These are phyloP conservation scores for Rhynchonycteris naso DNA, from an alignment of 2,797 vertebrate genomes.

Conservation along the genomic window DNA sequence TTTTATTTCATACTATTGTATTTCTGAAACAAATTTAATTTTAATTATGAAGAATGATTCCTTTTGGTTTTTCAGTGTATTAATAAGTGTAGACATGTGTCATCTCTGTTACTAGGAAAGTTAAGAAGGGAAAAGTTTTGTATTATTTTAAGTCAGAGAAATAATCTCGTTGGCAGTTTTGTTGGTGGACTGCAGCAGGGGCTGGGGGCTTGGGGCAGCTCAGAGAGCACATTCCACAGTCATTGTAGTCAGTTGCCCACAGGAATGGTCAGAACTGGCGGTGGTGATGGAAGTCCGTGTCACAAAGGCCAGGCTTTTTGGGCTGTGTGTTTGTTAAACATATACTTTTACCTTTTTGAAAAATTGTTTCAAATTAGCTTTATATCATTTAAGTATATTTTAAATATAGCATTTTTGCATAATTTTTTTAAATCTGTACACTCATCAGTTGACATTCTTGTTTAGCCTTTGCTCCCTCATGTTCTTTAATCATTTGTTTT, in stretches of 20 bases:
- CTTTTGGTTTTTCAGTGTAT: not conserved
- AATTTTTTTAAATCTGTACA: not conserved
- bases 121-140: slow-evolving; percentile 83
- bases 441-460: not conserved
- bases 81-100: slow-evolving; percentile 65
- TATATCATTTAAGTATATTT: slow-evolving; percentile 25
- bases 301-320: slow-evolving; percentile 84
- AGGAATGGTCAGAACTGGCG: slow-evolving; percentile 94
- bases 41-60: slow-evolving; percentile 40
- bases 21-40: slow-evolving; percentile 65
- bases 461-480: slow-evolving; percentile 38
- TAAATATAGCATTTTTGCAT: not conserved
- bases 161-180: slow-evolving; percentile 96
- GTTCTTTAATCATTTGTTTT: slow-evolving; percentile 55
- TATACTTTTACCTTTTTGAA: slow-evolving; percentile 65
- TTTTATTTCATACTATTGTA: slow-evolving; percentile 59
- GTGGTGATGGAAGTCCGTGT: slow-evolving; percentile 78
- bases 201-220: slow-evolving; percentile 95
- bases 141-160: slow-evolving; percentile 91
- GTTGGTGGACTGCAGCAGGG: slow-evolving; percentile 93
- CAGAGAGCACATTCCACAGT: slow-evolving; percentile 97
- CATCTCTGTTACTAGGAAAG: slow-evolving; percentile 44
- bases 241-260: slow-evolving; percentile 93
- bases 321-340: slow-evolving; percentile 66
- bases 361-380: slow-evolving; percentile 61